A percentile compares a stretch with the other conserved stretches of the same genome.
Evolutionary conservation across 2,113 vertebrate genomes (phyloP).

Genomic region (Lates calcarifer): DNA sequence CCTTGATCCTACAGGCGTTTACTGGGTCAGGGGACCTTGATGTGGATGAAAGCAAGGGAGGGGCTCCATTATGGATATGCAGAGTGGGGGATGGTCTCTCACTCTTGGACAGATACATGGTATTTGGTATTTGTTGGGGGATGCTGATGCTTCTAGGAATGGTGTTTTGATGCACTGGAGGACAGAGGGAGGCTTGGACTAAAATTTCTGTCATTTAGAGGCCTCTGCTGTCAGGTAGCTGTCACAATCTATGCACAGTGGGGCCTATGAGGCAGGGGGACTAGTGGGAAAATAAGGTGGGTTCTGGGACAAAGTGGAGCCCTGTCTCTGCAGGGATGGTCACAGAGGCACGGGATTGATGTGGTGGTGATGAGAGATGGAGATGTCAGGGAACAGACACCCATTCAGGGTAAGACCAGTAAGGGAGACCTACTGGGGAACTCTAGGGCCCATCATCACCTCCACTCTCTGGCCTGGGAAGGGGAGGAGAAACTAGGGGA

Average conservation of each 20-base stretch:
- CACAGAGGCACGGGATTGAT: constrained; percentile 78
- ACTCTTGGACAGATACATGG: constrained; percentile 55
- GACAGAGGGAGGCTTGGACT: constrained; percentile 32
- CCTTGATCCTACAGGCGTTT: constrained; percentile 77
- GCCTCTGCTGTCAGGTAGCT: constrained; percentile 68
- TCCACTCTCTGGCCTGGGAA: constrained; percentile 44
- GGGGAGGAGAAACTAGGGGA: constrained; percentile 41
- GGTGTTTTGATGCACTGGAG: constrained; percentile 45
- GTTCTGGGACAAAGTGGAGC: constrained; percentile 78
- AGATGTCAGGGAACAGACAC: constrained; percentile 82
- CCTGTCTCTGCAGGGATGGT: constrained; percentile 79
- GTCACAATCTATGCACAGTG: constrained; percentile 62
- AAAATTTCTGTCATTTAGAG: constrained; percentile 65
- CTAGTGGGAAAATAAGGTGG: constrained; percentile 35
- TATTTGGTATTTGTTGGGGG: constrained; percentile 63
- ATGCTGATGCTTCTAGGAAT: constrained; percentile 34
- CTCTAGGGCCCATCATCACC: constrained; percentile 74
- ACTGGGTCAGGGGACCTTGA: constrained; percentile 75
- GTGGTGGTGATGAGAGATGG: constrained; percentile 85
- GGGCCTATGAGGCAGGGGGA: constrained; percentile 42
- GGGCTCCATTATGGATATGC: constrained; percentile 57
- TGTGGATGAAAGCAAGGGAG: constrained; percentile 73
- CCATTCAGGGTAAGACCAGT: constrained; percentile 80
- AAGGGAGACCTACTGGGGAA: constrained; percentile 70
- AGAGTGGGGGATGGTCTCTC: constrained; percentile 50